Evolutionary conservation across 2,888 invertebrate species (phyloP).

Genomic region (Endotricha flammealis): DNA sequence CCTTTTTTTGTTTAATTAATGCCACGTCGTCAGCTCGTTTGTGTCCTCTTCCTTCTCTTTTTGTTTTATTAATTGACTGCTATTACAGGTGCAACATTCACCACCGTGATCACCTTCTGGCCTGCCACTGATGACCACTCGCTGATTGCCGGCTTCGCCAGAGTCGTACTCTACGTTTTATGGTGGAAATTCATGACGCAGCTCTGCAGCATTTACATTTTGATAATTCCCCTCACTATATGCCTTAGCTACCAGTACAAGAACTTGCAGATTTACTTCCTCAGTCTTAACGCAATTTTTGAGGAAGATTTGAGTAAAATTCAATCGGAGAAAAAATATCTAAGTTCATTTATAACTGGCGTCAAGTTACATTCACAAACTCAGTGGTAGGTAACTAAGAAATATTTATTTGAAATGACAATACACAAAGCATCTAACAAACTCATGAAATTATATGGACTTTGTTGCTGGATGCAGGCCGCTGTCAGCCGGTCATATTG

Average conservation of each 20-base stretch:
- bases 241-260: constrained; percentile 39
- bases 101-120: constrained; percentile 35
- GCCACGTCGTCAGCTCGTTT: too few relatives aligned
- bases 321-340: constrained; percentile 38
- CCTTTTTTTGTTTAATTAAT: too few relatives aligned
- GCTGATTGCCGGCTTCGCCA: constrained; percentile 18
- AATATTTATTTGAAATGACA: not conserved
- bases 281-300: constrained; percentile 35
- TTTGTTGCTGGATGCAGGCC: too few relatives aligned
- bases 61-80: too few relatives aligned
- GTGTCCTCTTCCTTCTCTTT: too few relatives aligned
- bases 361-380: constrained; percentile 43
- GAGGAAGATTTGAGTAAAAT: constrained; percentile 25
- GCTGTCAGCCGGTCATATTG: too few relatives aligned
- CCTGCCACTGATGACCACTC: constrained; percentile 34
- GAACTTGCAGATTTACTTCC: constrained; percentile 45
- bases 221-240: constrained; percentile 28
- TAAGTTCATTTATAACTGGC: constrained; percentile 37
- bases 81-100: constrained; percentile 34
- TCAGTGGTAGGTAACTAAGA: constrained; percentile 31
- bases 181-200: constrained; percentile 33
- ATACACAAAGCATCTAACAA: too few relatives aligned
- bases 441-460: too few relatives aligned
- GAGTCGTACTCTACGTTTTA: constrained; percentile 25
- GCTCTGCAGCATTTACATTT: constrained; percentile 21